A percentile compares a stretch with the other conserved stretches of the same genome.
Evolutionary conservation across 2,113 vertebrate species (phyloP).

Genomic region (Porphyrio hochstetteri): DNA sequence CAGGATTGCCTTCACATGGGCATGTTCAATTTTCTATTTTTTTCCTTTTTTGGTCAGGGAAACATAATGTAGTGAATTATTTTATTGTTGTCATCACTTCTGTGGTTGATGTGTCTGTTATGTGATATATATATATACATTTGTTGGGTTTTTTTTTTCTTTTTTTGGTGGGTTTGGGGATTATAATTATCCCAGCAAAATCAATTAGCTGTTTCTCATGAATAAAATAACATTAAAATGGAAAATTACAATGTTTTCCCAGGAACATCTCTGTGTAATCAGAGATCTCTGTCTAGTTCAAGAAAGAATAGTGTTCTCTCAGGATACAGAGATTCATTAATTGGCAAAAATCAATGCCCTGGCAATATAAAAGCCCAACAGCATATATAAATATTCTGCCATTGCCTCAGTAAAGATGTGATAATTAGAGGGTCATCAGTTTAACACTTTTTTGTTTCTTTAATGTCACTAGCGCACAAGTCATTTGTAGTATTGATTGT

Average conservation of each 20-base stretch:
- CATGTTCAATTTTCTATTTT: not conserved
- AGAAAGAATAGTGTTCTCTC: not conserved
- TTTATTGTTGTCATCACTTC: not conserved
- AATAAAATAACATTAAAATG: not conserved
- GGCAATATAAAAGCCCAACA: not conserved
- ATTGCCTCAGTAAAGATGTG: not conserved
- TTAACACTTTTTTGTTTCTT: constrained; percentile 10
- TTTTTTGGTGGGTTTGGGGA: not conserved
- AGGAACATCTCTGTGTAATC: not conserved
- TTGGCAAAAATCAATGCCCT: not conserved
- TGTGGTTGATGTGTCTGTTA: not conserved
- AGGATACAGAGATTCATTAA: not conserved
- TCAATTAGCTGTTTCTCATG: not conserved
- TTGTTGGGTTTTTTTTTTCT: not conserved
- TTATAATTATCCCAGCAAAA: not conserved
- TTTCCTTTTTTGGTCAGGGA: not conserved
- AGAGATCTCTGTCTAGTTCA: not conserved
- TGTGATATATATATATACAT: not conserved
- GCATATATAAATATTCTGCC: not conserved
- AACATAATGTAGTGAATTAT: not conserved
- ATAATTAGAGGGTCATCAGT: not conserved
- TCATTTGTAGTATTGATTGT: not conserved
- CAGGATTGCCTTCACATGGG: not conserved
- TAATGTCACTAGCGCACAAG: not conserved
- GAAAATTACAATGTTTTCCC: not conserved